Evolutionary conservation across 2,113 vertebrate genomes (phyloP).

Genomic region (Epinephelus cyanopodus): DNA sequence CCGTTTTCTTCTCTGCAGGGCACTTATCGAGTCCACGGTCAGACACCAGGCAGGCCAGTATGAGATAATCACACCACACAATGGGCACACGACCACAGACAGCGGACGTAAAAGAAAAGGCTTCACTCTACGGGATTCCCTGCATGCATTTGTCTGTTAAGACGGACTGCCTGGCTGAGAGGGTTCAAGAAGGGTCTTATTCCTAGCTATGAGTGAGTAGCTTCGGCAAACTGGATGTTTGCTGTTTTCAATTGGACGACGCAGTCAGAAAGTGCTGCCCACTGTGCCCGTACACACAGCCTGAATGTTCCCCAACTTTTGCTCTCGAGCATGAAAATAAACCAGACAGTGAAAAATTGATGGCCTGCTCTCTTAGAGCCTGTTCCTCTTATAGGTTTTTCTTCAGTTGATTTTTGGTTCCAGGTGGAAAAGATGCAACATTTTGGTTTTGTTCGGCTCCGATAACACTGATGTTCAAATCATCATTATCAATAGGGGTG

Average conservation of each 20-base stretch:
- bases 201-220: conserved; percentile 32
- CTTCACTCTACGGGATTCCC: conserved; percentile 61
- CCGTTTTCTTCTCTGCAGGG: conserved; percentile 64
- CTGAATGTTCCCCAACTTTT: conserved; percentile 10
- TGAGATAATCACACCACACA: conserved; percentile 76
- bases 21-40: conserved; percentile 74
- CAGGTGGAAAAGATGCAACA: neutral
- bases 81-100: conserved; percentile 71
- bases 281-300: conserved; percentile 23
- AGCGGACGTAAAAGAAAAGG: conserved; percentile 57
- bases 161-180: conserved; percentile 44
- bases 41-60: conserved; percentile 65
- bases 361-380: conserved; percentile 7
- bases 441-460: neutral
- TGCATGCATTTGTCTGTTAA: conserved; percentile 61
- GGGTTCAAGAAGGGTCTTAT: conserved; percentile 60
- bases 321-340: conserved; percentile 49
- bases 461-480: neutral
- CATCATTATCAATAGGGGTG: neutral
- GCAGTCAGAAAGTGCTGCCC: conserved; percentile 36
- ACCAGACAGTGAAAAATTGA: conserved; percentile 30
- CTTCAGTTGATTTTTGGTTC: neutral
- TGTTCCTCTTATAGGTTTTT: neutral
- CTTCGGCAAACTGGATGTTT: conserved; percentile 52
- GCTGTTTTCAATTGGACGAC: conserved; percentile 50